These are phyloP conservation scores for Agrenia bidenticulata DNA, from an alignment of 2,888 invertebrate species.

Conservation along the genomic window DNA sequence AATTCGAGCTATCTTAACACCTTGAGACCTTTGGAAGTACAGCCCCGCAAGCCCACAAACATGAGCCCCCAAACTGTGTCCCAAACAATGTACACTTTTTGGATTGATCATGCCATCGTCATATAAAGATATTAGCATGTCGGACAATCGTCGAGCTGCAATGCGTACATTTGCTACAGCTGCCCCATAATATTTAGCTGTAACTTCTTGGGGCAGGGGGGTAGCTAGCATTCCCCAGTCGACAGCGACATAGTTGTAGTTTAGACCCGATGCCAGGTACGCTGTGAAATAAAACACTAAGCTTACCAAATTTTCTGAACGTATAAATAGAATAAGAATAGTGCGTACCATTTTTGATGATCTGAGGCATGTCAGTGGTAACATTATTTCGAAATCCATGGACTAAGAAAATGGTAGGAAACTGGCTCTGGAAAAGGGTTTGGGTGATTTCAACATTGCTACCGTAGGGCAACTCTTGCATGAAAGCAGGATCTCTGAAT, in stretches of 20 bases:
- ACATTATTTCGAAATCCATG: conserved; percentile 34
- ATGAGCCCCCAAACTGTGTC: conserved; percentile 18
- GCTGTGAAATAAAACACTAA: conserved; percentile 10
- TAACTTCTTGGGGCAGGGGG: conserved; percentile 13
- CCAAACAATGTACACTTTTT: neutral
- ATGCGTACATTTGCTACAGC: conserved; percentile 24
- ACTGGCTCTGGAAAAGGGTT: neutral
- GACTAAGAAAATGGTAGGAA: conserved; percentile 26
- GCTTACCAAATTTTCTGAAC: too few relatives aligned
- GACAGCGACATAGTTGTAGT: conserved; percentile 25
- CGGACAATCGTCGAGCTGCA: conserved; percentile 18
- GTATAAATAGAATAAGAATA: neutral
- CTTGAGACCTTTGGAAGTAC: conserved; percentile 1
- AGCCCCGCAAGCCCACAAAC: conserved; percentile 15
- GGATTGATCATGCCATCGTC: too few relatives aligned
- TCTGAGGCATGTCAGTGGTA: conserved; percentile 22
- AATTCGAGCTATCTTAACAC: conserved; percentile 13
- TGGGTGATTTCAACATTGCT: neutral
- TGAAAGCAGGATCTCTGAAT: conserved; percentile 5
- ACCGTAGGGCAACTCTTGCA: conserved; percentile 11
- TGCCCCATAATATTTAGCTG: conserved; percentile 6
- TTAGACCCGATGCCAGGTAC: conserved; percentile 18
- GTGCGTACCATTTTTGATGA: conserved; percentile 25
- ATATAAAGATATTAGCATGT: conserved; percentile 8
- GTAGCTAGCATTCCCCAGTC: conserved; percentile 29